Evolutionary conservation across 2,888 invertebrate genomes (phyloP).

Genomic region (Drosophila pseudotalamancana): DNA sequence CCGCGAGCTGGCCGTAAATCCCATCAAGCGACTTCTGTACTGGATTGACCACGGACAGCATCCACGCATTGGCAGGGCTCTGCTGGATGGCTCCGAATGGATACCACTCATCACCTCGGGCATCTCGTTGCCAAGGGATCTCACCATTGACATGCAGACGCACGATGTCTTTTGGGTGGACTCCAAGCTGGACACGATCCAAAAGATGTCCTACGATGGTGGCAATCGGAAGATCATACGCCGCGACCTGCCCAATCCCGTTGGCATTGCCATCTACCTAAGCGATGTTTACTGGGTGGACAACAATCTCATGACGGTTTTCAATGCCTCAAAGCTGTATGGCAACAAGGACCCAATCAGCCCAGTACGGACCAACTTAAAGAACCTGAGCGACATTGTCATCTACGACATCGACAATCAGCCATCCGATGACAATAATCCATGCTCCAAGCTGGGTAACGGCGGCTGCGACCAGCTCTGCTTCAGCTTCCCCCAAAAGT

Average conservation of each 20-base stretch:
- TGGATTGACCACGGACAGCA: constrained; percentile 99
- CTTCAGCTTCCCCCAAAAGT: constrained; percentile 93
- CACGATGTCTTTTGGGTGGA: constrained; percentile 99
- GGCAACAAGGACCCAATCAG: constrained; percentile 89
- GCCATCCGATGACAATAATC: constrained; percentile 92
- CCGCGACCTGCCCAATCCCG: constrained; percentile 95
- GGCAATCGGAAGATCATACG: constrained; percentile 93
- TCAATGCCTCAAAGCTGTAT: constrained; percentile 91
- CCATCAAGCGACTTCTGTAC: constrained; percentile 95
- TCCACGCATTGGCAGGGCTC: constrained; percentile 95
- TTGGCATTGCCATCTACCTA: constrained; percentile 95
- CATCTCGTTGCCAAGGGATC: constrained; percentile 94
- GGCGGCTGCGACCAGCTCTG: constrained; percentile 97
- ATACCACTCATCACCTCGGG: constrained; percentile 93
- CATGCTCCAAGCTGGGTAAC: constrained; percentile 90
- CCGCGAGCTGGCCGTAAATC: constrained; percentile 98
- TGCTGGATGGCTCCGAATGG: constrained; percentile 95
- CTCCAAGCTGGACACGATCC: constrained; percentile 96
- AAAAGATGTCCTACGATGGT: constrained; percentile 94
- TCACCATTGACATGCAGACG: constrained; percentile 96
- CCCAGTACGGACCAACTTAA: constrained; percentile 92
- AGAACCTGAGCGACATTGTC: constrained; percentile 94
- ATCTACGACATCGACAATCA: constrained; percentile 96
- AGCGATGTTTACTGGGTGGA: constrained; percentile 97
- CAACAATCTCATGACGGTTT: constrained; percentile 93